A percentile compares a stretch with the other conserved stretches of the same genome.
Evolutionary conservation across 2,113 vertebrate genomes (phyloP).

Genomic region (Podocnemis expansa): DNA sequence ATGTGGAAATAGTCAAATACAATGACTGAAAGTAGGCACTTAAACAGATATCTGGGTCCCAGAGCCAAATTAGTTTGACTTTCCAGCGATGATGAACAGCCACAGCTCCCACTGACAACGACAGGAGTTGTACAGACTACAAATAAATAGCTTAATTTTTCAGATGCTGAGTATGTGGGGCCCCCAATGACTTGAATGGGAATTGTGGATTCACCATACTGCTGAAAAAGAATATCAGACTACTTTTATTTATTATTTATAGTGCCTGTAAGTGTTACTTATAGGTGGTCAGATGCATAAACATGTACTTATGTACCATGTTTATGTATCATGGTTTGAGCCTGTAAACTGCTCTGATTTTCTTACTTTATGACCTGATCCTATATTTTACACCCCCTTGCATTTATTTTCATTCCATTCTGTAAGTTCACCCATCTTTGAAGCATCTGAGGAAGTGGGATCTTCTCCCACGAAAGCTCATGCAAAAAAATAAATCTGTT

Average conservation of each 20-base stretch:
- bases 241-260: not conserved
- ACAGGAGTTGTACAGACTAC: not conserved
- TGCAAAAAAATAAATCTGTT: too few species aligned
- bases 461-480: too few species aligned
- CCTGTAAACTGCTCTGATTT: too few species aligned
- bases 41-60: not conserved
- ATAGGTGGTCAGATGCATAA: not conserved
- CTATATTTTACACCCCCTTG: too few species aligned
- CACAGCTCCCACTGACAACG: not conserved
- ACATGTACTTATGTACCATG: too few species aligned
- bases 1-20: conserved; percentile 30
- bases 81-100: not conserved
- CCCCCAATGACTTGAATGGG: not conserved
- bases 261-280: not conserved
- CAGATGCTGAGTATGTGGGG: not conserved
- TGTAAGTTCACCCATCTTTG: too few species aligned
- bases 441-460: too few species aligned
- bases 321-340: too few species aligned
- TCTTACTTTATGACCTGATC: too few species aligned
- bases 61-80: not conserved
- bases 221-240: not conserved
- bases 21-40: not conserved
- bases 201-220: not conserved
- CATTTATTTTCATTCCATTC: too few species aligned
- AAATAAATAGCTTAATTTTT: not conserved